Base-by-base conservation (phyloP, 2,888 invertebrate species). In the Bombylius major region DNA sequence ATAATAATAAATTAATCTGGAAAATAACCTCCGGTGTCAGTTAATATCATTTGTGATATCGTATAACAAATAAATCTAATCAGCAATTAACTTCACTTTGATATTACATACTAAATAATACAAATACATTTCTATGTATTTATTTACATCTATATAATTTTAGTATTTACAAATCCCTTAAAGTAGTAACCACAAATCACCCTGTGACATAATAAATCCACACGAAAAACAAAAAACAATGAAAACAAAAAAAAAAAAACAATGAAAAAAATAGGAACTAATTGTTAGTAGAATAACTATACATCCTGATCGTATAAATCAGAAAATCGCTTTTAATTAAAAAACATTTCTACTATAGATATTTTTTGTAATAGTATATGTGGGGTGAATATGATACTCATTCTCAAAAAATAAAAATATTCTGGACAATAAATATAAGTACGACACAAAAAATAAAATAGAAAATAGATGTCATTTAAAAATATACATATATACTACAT, bases 151-250 rank as follows among this genome's bases (percentile, higher is more conserved):
- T 36, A 36, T 36, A 6, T 6, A 8, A 36, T 36, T 36, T 36
- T 23, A 23, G 23, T 42, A 11, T 42, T 11, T 11, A 11, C 1
- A 42, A 42, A 42, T 42, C 39, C 39, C 39, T 42, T 11, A 42
- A 42, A 42, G 11, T 11, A 42, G 11, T 32, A 58, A 61, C 62
- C 61, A 62, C 62, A 62, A 62, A 62, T 62, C 62, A 61, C 62
- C 58, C 60, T 56, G 61, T 62, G 61, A 62, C 61, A 61, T 59
- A 59, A 61, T 62, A 62, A 62, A 62, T 62, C 61, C 59, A 62
- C 59, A 61, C 47, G 55, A 61, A 57, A 61, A 62, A 61, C 62
- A 61, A 62, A 61, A 60, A 62, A 62, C 61, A 57, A 61, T 56
- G 54, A 52, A 58, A 58, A 60, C 59, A 60, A 61, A 50, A 47